These are phyloP conservation scores for Netelia inedita DNA, from an alignment of 2,888 invertebrate species.

Conservation along the genomic window DNA sequence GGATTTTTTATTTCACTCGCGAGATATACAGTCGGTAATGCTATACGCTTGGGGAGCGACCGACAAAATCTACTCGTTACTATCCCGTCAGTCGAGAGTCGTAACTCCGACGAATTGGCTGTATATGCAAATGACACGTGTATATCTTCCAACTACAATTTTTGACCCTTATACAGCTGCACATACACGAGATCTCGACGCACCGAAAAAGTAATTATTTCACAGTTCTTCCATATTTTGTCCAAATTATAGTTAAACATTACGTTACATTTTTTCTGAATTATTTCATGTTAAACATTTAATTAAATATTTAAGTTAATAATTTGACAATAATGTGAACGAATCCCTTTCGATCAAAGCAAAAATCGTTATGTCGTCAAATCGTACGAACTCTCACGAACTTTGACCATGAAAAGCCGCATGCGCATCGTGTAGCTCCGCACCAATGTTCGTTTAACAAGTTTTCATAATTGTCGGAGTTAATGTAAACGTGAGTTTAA, in stretches of 20 bases:
- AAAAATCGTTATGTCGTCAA: too few relatives aligned
- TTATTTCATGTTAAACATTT: too few relatives aligned
- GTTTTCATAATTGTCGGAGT: not conserved
- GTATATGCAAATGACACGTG: slow-evolving; percentile 14
- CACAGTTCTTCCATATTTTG: too few relatives aligned
- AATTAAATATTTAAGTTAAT: too few relatives aligned
- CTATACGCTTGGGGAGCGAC: not conserved
- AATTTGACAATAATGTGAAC: too few relatives aligned
- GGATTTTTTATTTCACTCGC: slow-evolving; percentile 25
- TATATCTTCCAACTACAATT: slow-evolving; percentile 20
- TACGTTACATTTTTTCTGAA: too few relatives aligned
- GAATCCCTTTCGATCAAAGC: too few relatives aligned
- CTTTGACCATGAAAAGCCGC: too few relatives aligned
- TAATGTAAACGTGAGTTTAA: not conserved
- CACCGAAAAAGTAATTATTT: not conserved
- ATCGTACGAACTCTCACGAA: too few relatives aligned
- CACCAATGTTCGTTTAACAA: not conserved
- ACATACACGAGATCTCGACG: not conserved
- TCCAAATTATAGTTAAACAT: too few relatives aligned
- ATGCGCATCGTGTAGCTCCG: not conserved
- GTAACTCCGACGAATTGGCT: slow-evolving; percentile 2
- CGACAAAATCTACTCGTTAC: slow-evolving; percentile 16
- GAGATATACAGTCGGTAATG: slow-evolving; percentile 15
- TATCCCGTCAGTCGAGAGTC: slow-evolving; percentile 8
- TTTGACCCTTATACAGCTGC: not conserved